Evolutionary conservation across 1,140 invertebrate species (phyloP), one percentile per base, ranked within the genome.

Genomic region (Heliconius nattereri): DNA sequence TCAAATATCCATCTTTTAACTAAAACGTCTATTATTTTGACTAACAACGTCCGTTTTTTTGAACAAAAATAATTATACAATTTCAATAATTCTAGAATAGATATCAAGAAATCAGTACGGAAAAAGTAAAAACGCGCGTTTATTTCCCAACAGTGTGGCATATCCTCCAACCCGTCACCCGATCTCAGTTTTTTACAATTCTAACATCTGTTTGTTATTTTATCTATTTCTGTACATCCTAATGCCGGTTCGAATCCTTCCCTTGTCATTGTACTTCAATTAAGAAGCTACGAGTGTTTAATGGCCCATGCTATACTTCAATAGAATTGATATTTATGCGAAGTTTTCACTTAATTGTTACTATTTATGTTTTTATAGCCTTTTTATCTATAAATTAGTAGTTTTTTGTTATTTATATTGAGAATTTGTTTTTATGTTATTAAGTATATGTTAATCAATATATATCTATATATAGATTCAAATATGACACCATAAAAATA

Each of bases 141-240:
- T 81, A 26, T 19, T 5, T 23, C 0, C 23, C 26, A 76, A n/a
- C 52, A 60, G 81, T 90, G 32, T 88, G 84, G 73, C 13, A 11
- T 57, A 13, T 29, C 76, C 80, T 78, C 35, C 72, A 88, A 89
- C 85, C 84, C 85, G 85, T 93, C 88, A 88, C 78, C 49, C 81
- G 85, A 79, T 85, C 82, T 86, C 71, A 83, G 71, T 89, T 88
- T 92, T 92, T 93, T 88, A 90, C 85, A 85, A 85, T 80, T 40
- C 75, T 71, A 87, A 88, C 92, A 93, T 91, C 85, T 93, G 92
- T 93, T 92, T 92, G 92, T 92, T 92, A 91, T 91, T 89, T 82
- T 71, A 75, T 90, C 90, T 93, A 93, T 93, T 93, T 90, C 78
- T 23, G 92, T 86, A 89, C 81, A 88, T 90, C 91, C 89, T 87